phyloP scores from a whole-genome alignment of 2,888 invertebrate species.

The Drosophila demipolita region DNA sequence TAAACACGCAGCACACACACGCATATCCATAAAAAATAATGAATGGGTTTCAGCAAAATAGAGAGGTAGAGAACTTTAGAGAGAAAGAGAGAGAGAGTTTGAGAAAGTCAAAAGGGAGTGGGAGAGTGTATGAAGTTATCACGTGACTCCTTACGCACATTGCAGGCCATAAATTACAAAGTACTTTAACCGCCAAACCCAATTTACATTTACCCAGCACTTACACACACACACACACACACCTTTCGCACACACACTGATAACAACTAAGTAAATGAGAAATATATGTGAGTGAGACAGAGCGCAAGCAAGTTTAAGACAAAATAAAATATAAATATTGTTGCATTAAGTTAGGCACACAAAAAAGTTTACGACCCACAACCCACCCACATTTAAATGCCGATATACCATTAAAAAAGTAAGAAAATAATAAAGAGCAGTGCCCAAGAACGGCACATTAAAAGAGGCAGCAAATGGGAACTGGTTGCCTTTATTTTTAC shows the following conservation, averaged over 20 bases:
- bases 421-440: conserved; percentile 40
- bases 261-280: conserved; percentile 51
- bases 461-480: conserved; percentile 48
- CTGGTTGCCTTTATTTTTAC: conserved; percentile 17
- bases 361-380: conserved; percentile 64
- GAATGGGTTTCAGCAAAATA: conserved; percentile 32
- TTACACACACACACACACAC: conserved; percentile 14
- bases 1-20: conserved; percentile 49
- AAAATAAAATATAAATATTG: conserved; percentile 48
- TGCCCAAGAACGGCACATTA: conserved; percentile 43
- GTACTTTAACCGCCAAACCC: conserved; percentile 77
- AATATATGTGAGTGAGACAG: conserved; percentile 20
- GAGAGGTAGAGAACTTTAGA: background rate
- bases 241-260: conserved; percentile 52
- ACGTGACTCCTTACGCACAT: conserved; percentile 79
- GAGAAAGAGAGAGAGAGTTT: background rate
- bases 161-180: conserved; percentile 79
- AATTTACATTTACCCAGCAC: conserved; percentile 64
- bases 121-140: conserved; percentile 68
- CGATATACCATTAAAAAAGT: conserved; percentile 77
- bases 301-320: conserved; percentile 43
- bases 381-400: conserved; percentile 65
- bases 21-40: conserved; percentile 55
- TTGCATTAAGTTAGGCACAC: conserved; percentile 77
- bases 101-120: conserved; percentile 1